Evolutionary conservation across 2,113 vertebrate species (phyloP).

Genomic region (Onychostoma macrolepis): DNA sequence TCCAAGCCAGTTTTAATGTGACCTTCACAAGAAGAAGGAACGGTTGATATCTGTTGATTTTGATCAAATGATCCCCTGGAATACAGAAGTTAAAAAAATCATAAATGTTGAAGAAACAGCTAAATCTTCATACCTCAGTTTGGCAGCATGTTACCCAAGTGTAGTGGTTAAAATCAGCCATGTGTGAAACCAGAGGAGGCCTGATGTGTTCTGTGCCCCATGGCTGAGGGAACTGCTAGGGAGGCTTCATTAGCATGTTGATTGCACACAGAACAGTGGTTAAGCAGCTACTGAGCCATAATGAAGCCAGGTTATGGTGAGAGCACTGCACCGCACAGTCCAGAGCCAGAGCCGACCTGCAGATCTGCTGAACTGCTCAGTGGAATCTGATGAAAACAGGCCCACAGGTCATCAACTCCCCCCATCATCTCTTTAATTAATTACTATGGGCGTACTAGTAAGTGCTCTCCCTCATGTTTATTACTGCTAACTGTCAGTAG

Average conservation of each 20-base stretch:
- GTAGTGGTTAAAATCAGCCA: slow-evolving; percentile 39
- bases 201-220: slow-evolving; percentile 16
- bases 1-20: background rate
- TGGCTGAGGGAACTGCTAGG: slow-evolving; percentile 17
- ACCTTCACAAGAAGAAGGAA: background rate
- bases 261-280: slow-evolving; percentile 52
- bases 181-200: slow-evolving; percentile 33
- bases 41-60: background rate
- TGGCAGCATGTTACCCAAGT: background rate
- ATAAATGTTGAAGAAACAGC: background rate
- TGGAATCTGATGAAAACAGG: slow-evolving; percentile 47
- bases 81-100: background rate
- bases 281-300: slow-evolving; percentile 45
- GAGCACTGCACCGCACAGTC: slow-evolving; percentile 30
- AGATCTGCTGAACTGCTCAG: slow-evolving; percentile 11
- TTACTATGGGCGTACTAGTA: slow-evolving; percentile 11
- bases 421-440: slow-evolving; percentile 46
- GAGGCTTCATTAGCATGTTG: slow-evolving; percentile 58
- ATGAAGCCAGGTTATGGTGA: slow-evolving; percentile 53
- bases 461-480: slow-evolving; percentile 25
- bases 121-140: background rate
- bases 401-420: slow-evolving; percentile 38
- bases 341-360: background rate
- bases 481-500: background rate
- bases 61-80: background rate